Base-by-base conservation (phyloP, 2,113 vertebrate species). In the Percina caprodes region DNA sequence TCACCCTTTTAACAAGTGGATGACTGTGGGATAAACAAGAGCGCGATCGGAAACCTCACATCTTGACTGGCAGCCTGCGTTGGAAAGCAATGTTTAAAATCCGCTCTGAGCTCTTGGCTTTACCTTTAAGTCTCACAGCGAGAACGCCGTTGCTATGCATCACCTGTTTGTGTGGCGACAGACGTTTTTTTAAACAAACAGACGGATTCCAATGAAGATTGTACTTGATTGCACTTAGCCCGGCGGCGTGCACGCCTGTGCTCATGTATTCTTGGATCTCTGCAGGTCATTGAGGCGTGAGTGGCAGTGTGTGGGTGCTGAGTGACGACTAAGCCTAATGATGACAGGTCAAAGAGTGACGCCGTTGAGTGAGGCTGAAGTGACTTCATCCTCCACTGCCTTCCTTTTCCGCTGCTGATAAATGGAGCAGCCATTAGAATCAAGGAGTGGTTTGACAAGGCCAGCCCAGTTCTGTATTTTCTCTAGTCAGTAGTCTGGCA, bases 311-410 rank as follows among this genome's bases (percentile, higher is more conserved):
- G 85, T 80, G 88, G 82, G 90, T 74, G 94, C 91, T 89, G 91
- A 95, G 73, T 91, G 94, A 94, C 26, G 71, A 68, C 82, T 89
- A 85, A 92, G 87, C 75, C 90, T 92, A 85, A 94, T 92, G 91
- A 94, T 93, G 93, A 94, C 92, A 93, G 87, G 92, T 83, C 89
- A 91, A 91, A 94, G 91, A 90, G 78, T 81, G 80, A 89, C 24
- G 80, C 69, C 77, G 93, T 79, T 93, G 94, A 94, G 87, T 88
- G 92, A 91, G 60, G 79, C 74, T 84, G 76, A 81, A 84, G 80
- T 79, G 82, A 91, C 90, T 89, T 90, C 88, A 90, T 84, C 60
- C 80, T 74, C 70, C 68, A 26, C 69, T 24, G 84, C 68, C 79
- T 87, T 77, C 86, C 78, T 84, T 76, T 75, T 79, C 66, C 70